Evolutionary conservation across 2,888 invertebrate genomes (phyloP).

Genomic region (Deladenus siricidicola): DNA sequence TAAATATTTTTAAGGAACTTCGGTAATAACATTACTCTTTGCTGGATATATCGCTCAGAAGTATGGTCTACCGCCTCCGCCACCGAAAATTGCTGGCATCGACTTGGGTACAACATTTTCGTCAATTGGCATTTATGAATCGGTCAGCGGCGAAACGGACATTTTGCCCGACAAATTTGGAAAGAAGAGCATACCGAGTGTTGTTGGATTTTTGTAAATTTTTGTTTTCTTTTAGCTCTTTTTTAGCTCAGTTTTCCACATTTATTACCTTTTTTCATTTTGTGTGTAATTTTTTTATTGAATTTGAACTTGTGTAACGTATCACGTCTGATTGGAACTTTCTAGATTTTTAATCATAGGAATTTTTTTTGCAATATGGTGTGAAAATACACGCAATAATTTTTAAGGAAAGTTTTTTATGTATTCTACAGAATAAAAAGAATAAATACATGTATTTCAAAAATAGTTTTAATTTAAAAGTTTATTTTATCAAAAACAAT

Average conservation of each 20-base stretch:
- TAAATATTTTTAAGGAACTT: conserved; percentile 19
- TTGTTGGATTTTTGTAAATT: conserved; percentile 57
- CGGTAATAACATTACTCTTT: conserved; percentile 15
- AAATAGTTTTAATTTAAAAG: too few species aligned
- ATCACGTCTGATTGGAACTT: too few species aligned
- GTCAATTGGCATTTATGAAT: conserved; percentile 56
- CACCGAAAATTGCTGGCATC: conserved; percentile 58
- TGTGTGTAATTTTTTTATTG: not conserved
- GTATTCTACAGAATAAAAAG: too few species aligned
- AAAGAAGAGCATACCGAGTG: conserved; percentile 57
- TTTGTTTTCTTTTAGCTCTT: conserved; percentile 21
- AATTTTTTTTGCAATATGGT: too few species aligned
- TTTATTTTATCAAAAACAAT: too few species aligned
- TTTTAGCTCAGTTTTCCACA: conserved; percentile 4
- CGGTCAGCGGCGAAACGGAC: conserved; percentile 56
- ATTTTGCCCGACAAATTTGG: conserved; percentile 55
- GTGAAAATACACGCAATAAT: too few species aligned
- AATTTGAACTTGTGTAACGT: conserved; percentile 12
- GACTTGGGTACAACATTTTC: conserved; percentile 59
- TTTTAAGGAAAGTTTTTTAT: too few species aligned
- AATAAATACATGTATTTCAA: conserved; percentile 7
- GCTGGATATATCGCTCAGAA: conserved; percentile 56
- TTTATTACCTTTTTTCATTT: not conserved
- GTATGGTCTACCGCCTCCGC: conserved; percentile 57
- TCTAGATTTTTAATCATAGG: too few species aligned